These are phyloP conservation scores for Centropus bengalensis DNA, from an alignment of 2,113 vertebrate genomes.

Conservation along the genomic window DNA sequence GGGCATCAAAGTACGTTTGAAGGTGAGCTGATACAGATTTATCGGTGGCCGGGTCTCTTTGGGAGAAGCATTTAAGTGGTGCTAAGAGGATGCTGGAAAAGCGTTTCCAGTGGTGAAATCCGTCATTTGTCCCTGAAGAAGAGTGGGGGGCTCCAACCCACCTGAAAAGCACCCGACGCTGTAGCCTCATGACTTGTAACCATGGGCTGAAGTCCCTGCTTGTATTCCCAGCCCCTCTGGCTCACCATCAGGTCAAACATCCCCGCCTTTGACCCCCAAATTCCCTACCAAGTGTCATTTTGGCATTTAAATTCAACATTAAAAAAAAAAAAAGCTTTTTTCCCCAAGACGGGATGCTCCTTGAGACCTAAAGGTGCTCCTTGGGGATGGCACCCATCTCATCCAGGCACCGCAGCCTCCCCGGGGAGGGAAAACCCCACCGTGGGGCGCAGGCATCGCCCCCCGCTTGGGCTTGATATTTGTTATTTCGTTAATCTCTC, in stretches of 20 bases:
- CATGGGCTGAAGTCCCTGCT: rapidly evolving
- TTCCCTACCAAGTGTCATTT: not conserved
- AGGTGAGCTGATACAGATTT: slow-evolving; percentile 29
- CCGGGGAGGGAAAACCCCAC: not conserved
- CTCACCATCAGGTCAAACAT: rapidly evolving
- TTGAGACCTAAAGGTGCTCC: rapidly evolving
- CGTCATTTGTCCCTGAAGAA: not conserved
- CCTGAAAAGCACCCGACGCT: not conserved
- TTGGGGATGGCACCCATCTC: not conserved
- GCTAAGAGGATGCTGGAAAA: not conserved
- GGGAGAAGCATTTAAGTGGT: not conserved
- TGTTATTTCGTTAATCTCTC: slow-evolving; percentile 31
- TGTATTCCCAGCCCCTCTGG: rapidly evolving
- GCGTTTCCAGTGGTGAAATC: not conserved
- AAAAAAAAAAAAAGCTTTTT: not conserved
- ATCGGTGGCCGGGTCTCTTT: not conserved
- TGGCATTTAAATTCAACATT: not conserved
- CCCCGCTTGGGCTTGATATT: not conserved
- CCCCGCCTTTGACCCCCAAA: not conserved
- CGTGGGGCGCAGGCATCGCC: not conserved
- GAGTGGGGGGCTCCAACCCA: not conserved
- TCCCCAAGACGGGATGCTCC: not conserved
- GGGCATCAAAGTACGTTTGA: not conserved
- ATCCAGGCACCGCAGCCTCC: not conserved
- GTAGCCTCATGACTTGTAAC: not conserved